Percentiles rank a stretch among this genome's conserved stretches.
phyloP scores from a whole-genome alignment of 2,888 invertebrate genomes.

The Neocrepidodera transversa region DNA sequence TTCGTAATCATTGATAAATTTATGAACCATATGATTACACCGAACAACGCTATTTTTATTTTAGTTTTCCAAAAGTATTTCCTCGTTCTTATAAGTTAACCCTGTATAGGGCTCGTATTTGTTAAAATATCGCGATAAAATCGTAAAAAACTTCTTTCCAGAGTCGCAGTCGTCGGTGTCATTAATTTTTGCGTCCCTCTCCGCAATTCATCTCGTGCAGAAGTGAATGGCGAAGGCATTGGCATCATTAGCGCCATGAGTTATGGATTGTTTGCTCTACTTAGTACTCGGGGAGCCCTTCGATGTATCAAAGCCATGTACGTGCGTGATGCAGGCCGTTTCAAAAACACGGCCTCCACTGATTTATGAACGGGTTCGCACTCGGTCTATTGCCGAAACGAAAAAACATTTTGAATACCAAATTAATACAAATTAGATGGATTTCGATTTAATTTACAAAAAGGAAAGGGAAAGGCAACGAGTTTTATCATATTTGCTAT shows the following conservation, averaged over 20 bases:
- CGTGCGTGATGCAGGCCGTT: conserved; percentile 42
- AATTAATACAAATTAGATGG: conserved; percentile 27
- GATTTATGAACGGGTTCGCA: conserved; percentile 31
- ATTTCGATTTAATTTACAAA: conserved; percentile 16
- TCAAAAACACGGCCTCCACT: conserved; percentile 30
- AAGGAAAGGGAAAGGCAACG: conserved; percentile 4
- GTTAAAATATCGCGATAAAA: too few species aligned
- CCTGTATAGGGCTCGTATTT: too few species aligned
- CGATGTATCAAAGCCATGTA: conserved; percentile 50
- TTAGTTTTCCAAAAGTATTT: too few species aligned
- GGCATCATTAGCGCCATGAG: conserved; percentile 60
- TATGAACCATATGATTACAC: too few species aligned
- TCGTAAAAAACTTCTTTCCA: too few species aligned
- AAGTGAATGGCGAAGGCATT: conserved; percentile 57
- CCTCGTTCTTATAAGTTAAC: too few species aligned
- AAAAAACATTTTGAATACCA: conserved; percentile 28
- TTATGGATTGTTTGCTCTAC: conserved; percentile 59
- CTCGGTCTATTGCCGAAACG: conserved; percentile 20
- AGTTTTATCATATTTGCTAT: conserved; percentile 11
- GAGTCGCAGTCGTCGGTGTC: conserved; percentile 45
- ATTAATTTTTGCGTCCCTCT: conserved; percentile 55
- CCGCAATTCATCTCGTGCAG: conserved; percentile 57
- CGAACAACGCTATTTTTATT: too few species aligned
- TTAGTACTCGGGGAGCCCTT: conserved; percentile 40
- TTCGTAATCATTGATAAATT: too few species aligned